phyloP scores from a whole-genome alignment of 2,113 vertebrate species.

The Osmerus eperlanus region DNA sequence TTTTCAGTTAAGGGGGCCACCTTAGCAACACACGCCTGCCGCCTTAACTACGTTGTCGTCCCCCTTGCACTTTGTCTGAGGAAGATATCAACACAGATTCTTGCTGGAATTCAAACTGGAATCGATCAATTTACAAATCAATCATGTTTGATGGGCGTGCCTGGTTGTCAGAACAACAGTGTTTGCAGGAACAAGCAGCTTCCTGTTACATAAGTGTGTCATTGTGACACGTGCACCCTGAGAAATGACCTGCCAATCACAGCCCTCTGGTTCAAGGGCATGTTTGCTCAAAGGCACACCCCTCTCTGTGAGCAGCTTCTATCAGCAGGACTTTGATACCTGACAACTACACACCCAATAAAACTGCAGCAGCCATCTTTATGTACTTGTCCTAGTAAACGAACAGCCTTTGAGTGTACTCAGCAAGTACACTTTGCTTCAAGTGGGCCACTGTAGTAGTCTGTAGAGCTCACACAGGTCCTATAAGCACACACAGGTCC shows the following conservation, averaged over 20 bases:
- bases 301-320: conserved; percentile 19
- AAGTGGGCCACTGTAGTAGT: not conserved
- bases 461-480: too few species aligned
- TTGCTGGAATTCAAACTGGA: not conserved
- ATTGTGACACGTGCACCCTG: not conserved
- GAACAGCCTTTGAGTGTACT: too few species aligned
- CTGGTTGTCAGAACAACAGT: not conserved
- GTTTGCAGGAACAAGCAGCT: not conserved
- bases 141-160: too few species aligned
- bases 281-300: conserved; percentile 36
- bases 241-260: not conserved
- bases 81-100: not conserved
- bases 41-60: too few species aligned
- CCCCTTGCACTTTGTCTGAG: not conserved
- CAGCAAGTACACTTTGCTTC: too few species aligned
- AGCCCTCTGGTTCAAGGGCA: conserved; percentile 2
- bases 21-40: too few species aligned
- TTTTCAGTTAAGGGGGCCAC: too few species aligned
- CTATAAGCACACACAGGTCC: too few species aligned
- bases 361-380: not conserved
- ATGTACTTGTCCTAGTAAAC: too few species aligned
- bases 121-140: not conserved
- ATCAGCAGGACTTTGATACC: conserved; percentile 39
- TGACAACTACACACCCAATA: not conserved
- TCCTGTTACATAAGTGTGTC: conserved; percentile 12